Evolutionary conservation across 2,797 vertebrate species (phyloP).

Genomic region (Acrossocheilus fasciatus): DNA sequence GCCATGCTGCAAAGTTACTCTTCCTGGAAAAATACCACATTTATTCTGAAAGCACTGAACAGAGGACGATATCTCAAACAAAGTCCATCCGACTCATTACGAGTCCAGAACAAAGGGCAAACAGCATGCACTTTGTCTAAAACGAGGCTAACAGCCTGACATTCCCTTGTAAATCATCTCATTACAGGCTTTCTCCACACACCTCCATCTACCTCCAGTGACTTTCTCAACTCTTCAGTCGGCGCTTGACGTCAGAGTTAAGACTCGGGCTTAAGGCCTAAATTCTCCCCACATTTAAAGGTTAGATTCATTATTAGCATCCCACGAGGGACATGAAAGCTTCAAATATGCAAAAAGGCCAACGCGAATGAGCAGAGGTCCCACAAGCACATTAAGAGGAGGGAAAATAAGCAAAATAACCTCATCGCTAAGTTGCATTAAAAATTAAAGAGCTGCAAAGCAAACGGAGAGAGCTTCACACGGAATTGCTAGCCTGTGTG

Average conservation of each 20-base stretch:
- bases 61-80: not conserved
- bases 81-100: not conserved
- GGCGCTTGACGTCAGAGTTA: conserved; percentile 13
- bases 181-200: conserved; percentile 12
- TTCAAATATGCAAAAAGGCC: conserved; percentile 36
- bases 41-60: not conserved
- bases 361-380: not conserved
- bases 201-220: not conserved
- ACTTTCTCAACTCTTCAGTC: conserved; percentile 25
- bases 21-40: not conserved
- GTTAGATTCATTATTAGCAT: conserved; percentile 43
- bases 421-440: conserved; percentile 11
- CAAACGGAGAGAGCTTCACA: conserved; percentile 20
- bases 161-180: conserved; percentile 18
- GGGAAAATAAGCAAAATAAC: conserved; percentile 35
- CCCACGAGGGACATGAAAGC: conserved; percentile 17
- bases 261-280: conserved; percentile 15
- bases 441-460: conserved; percentile 31
- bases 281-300: conserved; percentile 31
- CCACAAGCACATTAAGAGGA: conserved; percentile 23
- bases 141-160: not conserved
- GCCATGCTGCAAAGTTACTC: conserved; percentile 2
- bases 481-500: not conserved
- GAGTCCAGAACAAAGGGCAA: conserved; percentile 15
- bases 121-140: not conserved